Evolutionary conservation across 1,140 invertebrate species (phyloP), one percentile per base, ranked within the genome.

Genomic region (Helicoverpa zea): DNA sequence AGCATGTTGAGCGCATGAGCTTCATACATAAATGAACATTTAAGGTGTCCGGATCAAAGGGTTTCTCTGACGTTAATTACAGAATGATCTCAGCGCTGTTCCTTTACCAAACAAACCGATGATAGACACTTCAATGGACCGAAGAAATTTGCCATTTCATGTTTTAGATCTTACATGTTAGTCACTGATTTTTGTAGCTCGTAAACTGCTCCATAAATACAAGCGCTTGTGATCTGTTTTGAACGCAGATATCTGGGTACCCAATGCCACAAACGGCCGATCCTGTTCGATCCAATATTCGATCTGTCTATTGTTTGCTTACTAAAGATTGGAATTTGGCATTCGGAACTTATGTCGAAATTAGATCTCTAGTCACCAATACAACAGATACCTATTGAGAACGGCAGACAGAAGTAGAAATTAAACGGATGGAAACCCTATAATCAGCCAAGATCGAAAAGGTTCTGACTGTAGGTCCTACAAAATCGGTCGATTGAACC

Each of bases 41-140:
- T 84, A 88, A 89, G 83, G 86, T 86, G 74, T 72, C 75, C 79
- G 80, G 91, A 91, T 91, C 89, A 92, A 91, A 91, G 91, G 76
- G 75, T 49, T 51, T 79, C 74, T 61, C 75, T 83, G 79, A 73
- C 81, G 51, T 79, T 88, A 87, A 87, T 87, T 84, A 80, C 86
- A 61, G 61, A 79, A 79, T 79, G 83, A 83, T 81, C 81, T 80
- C 80, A 23, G 29, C 59, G 81, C 61, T 77, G 75, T 61, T 78
- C 51, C 66, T 70, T 82, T 66, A 64, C 47, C 43, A 59, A 73
- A 52, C 59, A 68, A 82, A 73, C 58, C 82, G 84, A 82, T 84
- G 82, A 90, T 81, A 73, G 80, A 84, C 52, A 70, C 51, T 49
- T 77, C 51, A 77, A 64, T 64, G 59, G 4, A 16, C 11, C 47